phyloP scores from a whole-genome alignment of 1,140 invertebrate genomes.

The Drosophila arawakana region DNA sequence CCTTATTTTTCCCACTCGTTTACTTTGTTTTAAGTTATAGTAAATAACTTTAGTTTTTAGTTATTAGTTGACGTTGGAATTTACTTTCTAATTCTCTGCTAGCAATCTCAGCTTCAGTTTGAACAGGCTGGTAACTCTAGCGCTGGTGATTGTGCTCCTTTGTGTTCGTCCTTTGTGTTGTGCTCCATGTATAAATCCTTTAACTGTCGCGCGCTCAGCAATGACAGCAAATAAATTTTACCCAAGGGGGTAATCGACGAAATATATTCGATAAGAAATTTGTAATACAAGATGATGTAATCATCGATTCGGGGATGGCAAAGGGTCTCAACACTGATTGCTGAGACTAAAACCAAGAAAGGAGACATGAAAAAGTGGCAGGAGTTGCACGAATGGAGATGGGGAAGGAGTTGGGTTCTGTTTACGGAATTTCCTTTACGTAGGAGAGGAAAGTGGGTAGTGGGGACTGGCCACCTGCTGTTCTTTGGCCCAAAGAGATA shows the following conservation, averaged over 20 bases:
- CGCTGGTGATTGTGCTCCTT: background rate
- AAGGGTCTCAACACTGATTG: constrained; percentile 62
- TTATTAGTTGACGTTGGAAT: no score
- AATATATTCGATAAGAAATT: constrained; percentile 83
- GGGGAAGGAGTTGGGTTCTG: background rate
- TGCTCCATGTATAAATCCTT: constrained; percentile 80
- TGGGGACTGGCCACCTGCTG: constrained; percentile 47
- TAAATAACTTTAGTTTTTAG: no score
- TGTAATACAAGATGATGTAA: constrained; percentile 83
- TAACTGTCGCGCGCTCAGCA: constrained; percentile 78
- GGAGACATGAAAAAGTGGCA: background rate
- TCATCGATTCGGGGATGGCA: constrained; percentile 60
- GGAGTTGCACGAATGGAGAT: background rate
- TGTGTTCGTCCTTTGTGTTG: constrained; percentile 15
- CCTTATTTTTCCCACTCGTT: no score
- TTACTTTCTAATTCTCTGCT: background rate
- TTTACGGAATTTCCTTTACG: background rate
- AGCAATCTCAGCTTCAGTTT: background rate
- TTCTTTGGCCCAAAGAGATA: constrained; percentile 31
- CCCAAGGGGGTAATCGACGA: constrained; percentile 84
- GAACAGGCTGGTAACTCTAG: constrained; percentile 21
- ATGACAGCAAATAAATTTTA: constrained; percentile 84
- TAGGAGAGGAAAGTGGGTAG: no score
- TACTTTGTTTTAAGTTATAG: no score
- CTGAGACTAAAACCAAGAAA: constrained; percentile 19